These are phyloP conservation scores for Aporrectodea caliginosa DNA, from an alignment of 1,140 invertebrate genomes.

Conservation along the genomic window DNA sequence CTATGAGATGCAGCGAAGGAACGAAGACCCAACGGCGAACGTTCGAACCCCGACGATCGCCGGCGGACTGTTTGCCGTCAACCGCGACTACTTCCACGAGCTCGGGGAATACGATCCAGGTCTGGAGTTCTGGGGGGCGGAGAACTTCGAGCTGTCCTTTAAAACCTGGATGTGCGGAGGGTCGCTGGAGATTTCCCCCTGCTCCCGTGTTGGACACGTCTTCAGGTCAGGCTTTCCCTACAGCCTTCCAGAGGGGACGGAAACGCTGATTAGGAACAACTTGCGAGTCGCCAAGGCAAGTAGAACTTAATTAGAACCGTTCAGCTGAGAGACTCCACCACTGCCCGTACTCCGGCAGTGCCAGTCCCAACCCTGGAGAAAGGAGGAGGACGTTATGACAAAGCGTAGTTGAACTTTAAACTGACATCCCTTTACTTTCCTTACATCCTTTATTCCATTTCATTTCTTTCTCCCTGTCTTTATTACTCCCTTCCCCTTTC, in stretches of 20 bases:
- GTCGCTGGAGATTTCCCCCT: slow-evolving; percentile 86
- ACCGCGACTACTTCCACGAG: slow-evolving; percentile 63
- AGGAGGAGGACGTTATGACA: too few species aligned
- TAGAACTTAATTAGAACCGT: too few species aligned
- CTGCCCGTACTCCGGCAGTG: too few species aligned
- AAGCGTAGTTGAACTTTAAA: too few species aligned
- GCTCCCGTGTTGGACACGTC: slow-evolving; percentile 94
- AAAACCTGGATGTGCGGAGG: slow-evolving; percentile 96
- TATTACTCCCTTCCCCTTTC: too few species aligned
- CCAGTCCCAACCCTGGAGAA: too few species aligned
- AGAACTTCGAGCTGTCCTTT: slow-evolving; percentile 34
- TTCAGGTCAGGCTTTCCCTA: slow-evolving; percentile 65
- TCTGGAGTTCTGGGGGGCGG: slow-evolving; percentile 33
- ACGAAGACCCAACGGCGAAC: not conserved
- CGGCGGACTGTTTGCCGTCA: slow-evolving; percentile 57
- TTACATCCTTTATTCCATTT: too few species aligned
- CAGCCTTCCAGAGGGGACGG: slow-evolving; percentile 31
- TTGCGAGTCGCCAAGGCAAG: slow-evolving; percentile 57
- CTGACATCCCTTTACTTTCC: too few species aligned
- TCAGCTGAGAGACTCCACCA: too few species aligned
- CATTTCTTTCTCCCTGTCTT: too few species aligned
- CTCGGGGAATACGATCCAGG: slow-evolving; percentile 96
- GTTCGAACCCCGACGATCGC: slow-evolving; percentile 80
- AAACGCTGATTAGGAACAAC: slow-evolving; percentile 46
- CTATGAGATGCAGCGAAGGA: slow-evolving; percentile 78